Base-by-base conservation (phyloP, 2,113 vertebrate genomes). In the Daubentonia madagascariensis region DNA sequence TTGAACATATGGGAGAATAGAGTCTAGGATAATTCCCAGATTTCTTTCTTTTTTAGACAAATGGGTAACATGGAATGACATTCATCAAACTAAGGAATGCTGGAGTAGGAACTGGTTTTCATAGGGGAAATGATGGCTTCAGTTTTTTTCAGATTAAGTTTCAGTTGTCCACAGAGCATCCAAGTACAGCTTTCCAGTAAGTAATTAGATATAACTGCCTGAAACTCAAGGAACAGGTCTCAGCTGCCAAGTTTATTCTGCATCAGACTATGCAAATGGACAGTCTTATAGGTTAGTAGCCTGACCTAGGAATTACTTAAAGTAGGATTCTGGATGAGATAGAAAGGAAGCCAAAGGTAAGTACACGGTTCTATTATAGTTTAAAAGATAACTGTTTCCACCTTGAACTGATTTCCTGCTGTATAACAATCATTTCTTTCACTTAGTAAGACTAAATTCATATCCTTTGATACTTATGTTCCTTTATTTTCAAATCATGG, bases 191-290 rank as follows among this genome's bases (percentile, higher is more conserved):
- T 65, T 96, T 97, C 70, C 65, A 94, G 88, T 87, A 97, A 97
- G 94, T 90, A 92, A 92, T 92, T 95, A 94, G 80, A 84, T 95
- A 94, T 68, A 94, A 93, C 40, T 89, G 61, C 57, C 68, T 92
- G 88, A 87, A 94, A 96, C 65, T 92, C 94, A 95, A 94, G 75
- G 94, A 96, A 83, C 28, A 84, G 61, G 23, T 89, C 84, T 94
- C 48, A 2, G 63, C 89, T 95, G 63, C 84, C 84, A 95, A 80
- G 75, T 75, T 92, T 86, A 40, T 45, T 91, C 75, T 72, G 43
- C 45, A 90, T 20, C 37, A 63, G 84, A 76, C 50, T 92, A 25
- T 84, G 75, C 87, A 97, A 97, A 86, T 8, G 35, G 76, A 79
- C 57, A 78, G 80, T 28, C 37, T 96, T 70, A 92, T 43, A 91